Evolutionary conservation across 2,888 invertebrate genomes (phyloP), one percentile per base, ranked within the genome.

Genomic region (Resseliella maxima): DNA sequence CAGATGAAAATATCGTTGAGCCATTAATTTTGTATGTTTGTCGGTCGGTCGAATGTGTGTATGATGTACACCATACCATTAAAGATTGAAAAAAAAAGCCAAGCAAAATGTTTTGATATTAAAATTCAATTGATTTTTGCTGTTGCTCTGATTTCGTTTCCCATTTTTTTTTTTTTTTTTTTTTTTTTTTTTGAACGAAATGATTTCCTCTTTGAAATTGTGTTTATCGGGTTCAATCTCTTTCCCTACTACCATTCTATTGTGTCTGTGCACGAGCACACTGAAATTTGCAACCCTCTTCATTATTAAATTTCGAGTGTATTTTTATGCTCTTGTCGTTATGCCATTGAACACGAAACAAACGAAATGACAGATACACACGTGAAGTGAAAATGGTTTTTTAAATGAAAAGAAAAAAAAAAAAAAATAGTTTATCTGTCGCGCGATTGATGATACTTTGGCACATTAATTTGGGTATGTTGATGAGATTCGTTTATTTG

Each of bases 51-150:
- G 31, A 72, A n/a, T 31, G 15, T 72, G 31, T 27, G 27, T 59
- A 18, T 72, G 59, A 59, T 59, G 24, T 50, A 18, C 50, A 18
- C n/a, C 21, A 50, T 50, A 12, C 41, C 41, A 50, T 50, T 50
- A 50, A 50, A 50, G 59, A 8, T 59, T 8, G 2, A 24, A 3
- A 24, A 59, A 72, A 31, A 8, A 15, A 31, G n/a, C 15, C 31
- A 18, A 15, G 15, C 31, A 59, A 72, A 72, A 31, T 72, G 72
- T 31, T 72, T 72, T 72, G 72, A 72, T 72, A 72, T 72, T 72
- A 72, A 72, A 72, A 72, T 72, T 72, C 72, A 72, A 72, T 72
- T 72, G 72, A 72, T 72, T 72, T 72, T 31, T 72, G 72, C 72
- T 72, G 72, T 72, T n/a, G 72, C 72, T 72, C 72, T 27, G 31